These are phyloP conservation scores for Crepidodera aurea DNA, from an alignment of 2,888 invertebrate species.

Conservation along the genomic window DNA sequence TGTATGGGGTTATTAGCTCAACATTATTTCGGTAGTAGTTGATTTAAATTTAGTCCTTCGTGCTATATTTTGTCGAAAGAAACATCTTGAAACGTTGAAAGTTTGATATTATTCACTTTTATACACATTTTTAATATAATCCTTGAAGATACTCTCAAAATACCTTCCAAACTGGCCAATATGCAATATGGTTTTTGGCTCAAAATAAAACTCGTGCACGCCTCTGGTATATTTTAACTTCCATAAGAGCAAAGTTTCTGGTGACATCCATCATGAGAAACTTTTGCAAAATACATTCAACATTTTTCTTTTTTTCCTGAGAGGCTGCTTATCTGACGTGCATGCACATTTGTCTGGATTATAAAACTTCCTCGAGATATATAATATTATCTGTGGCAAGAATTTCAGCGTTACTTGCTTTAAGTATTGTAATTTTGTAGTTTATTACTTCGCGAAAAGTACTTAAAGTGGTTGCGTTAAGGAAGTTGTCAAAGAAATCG, in stretches of 20 bases:
- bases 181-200: no score
- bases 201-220: neutral
- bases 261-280: conserved; percentile 21
- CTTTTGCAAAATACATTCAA: conserved; percentile 14
- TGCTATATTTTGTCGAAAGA: no score
- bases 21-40: no score
- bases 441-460: neutral
- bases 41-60: no score
- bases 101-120: no score
- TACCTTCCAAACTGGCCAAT: no score
- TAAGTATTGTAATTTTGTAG: neutral
- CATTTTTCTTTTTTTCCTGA: conserved; percentile 20
- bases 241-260: conserved; percentile 22
- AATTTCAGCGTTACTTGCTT: conserved; percentile 1
- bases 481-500: no score
- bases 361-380: conserved; percentile 12
- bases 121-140: no score
- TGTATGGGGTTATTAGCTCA: no score
- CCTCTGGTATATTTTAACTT: conserved; percentile 21
- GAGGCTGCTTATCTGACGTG: conserved; percentile 19
- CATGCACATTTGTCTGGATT: conserved; percentile 27
- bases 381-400: neutral
- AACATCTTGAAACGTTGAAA: no score
- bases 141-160: no score
- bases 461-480: no score